Evolutionary conservation across 2,113 vertebrate genomes (phyloP), one percentile per base, ranked within the genome.

Genomic region (Leuciscus idus): DNA sequence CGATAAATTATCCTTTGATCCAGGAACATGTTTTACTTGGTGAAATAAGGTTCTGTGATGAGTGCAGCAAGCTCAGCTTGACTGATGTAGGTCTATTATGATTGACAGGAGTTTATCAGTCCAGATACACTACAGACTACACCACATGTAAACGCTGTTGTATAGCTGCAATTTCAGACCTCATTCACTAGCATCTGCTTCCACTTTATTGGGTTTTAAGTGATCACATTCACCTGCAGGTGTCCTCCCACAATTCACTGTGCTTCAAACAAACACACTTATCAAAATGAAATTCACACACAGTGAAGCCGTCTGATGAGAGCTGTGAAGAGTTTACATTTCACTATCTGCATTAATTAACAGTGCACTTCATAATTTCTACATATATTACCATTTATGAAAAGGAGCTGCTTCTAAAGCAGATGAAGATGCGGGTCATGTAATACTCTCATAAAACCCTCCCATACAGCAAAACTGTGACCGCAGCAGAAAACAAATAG

Each of bases 211-310:
- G 43, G 26, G 39, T 55, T 36, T 43, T 46, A 15, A 82, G 43
- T 52, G 81, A 82, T 82, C 52, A 52, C 43, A 70, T 82, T 70
- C 48, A 7, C 62, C 61, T 70, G 81, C 81, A 82, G 81, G 81
- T 70, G 81, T 68, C 62, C 26, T 80, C 62, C 10, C 6, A 70
- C 81, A 70, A 70, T 66, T 21, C 43, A 21, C 5, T 82, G 62
- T 68, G 26, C 26, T 70, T 55, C 26, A n/a, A 68, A 81, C 61
- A 66, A 81, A 68, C n/a, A 48, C 79, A 66, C n/a, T 36, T 61
- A 26, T 81, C 59, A 50, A 62, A 68, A 64, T 81, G 39, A 3
- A 52, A 26, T 52, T 48, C 28, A 48, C 79, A 81, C 15, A 28
- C 8, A 4, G 17, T 70, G 81, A 70, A 82, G 62, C 26, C 26